phyloP scores from a whole-genome alignment of 2,888 invertebrate species.

The Campaea margaritaria region DNA sequence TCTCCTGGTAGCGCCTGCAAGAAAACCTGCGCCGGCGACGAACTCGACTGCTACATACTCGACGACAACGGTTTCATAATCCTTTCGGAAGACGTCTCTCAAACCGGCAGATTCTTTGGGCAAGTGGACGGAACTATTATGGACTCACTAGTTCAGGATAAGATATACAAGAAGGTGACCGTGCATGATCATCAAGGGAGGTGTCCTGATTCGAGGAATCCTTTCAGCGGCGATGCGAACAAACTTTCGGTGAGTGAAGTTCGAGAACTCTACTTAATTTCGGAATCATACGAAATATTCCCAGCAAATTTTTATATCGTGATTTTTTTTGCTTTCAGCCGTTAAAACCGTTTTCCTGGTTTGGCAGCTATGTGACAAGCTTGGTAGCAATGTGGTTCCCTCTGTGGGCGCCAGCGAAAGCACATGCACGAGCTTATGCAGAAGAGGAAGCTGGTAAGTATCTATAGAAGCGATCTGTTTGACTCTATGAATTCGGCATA shows the following conservation, averaged over 20 bases:
- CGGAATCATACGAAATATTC: too few relatives aligned
- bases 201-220: conserved; percentile 89
- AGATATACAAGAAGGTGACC: conserved; percentile 94
- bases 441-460: conserved; percentile 81
- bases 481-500: too few relatives aligned
- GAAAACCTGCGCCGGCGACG: conserved; percentile 94
- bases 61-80: conserved; percentile 98
- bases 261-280: neutral
- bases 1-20: conserved; percentile 89
- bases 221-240: conserved; percentile 83
- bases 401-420: conserved; percentile 72
- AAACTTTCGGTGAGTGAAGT: conserved; percentile 61
- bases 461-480: neutral
- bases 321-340: conserved; percentile 68
- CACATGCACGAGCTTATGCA: conserved; percentile 70
- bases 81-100: conserved; percentile 93
- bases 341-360: conserved; percentile 82
- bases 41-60: conserved; percentile 95
- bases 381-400: conserved; percentile 80
- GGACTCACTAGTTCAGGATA: conserved; percentile 96
- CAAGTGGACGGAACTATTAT: conserved; percentile 97
- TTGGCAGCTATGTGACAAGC: conserved; percentile 83
- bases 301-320: too few relatives aligned
- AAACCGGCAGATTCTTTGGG: conserved; percentile 97
- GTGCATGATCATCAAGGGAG: conserved; percentile 96